Evolutionary conservation across 2,113 vertebrate genomes (phyloP).

Genomic region (Chamaetylas fuelleborni): DNA sequence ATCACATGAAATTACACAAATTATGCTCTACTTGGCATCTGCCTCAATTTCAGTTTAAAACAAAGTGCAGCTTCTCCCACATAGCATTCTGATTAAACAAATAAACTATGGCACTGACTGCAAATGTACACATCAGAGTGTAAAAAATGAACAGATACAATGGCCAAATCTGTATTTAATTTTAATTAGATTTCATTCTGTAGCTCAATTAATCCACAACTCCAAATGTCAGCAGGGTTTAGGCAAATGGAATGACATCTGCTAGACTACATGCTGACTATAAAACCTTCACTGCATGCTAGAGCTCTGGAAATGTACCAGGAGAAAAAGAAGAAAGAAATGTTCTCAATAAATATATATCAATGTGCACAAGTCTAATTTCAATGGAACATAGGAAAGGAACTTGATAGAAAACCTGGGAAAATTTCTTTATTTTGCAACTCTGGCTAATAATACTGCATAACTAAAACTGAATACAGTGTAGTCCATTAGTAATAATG

Average conservation of each 20-base stretch:
- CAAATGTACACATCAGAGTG: conserved; percentile 77
- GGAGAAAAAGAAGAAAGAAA: conserved; percentile 63
- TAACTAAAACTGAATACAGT: neutral
- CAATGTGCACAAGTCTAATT: conserved; percentile 62
- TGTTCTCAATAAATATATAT: conserved; percentile 66
- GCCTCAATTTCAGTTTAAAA: conserved; percentile 67
- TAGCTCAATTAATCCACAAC: conserved; percentile 88
- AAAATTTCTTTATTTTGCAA: neutral
- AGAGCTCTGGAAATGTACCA: conserved; percentile 75
- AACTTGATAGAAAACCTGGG: conserved; percentile 35
- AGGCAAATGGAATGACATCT: conserved; percentile 98
- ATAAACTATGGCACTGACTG: conserved; percentile 79
- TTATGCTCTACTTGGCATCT: conserved; percentile 67
- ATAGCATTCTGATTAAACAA: conserved; percentile 82
- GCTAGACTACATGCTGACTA: conserved; percentile 85
- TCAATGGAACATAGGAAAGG: conserved; percentile 26
- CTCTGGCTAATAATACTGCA: neutral
- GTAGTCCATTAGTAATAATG: neutral
- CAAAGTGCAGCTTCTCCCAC: conserved; percentile 76
- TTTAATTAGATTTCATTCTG: conserved; percentile 96
- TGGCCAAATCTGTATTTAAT: conserved; percentile 88
- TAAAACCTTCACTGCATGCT: conserved; percentile 84
- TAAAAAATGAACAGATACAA: conserved; percentile 81
- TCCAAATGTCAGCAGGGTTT: conserved; percentile 98
- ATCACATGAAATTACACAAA: conserved; percentile 32